phyloP scores from a whole-genome alignment of 2,888 invertebrate species.

The Epinotia brunnichana region DNA sequence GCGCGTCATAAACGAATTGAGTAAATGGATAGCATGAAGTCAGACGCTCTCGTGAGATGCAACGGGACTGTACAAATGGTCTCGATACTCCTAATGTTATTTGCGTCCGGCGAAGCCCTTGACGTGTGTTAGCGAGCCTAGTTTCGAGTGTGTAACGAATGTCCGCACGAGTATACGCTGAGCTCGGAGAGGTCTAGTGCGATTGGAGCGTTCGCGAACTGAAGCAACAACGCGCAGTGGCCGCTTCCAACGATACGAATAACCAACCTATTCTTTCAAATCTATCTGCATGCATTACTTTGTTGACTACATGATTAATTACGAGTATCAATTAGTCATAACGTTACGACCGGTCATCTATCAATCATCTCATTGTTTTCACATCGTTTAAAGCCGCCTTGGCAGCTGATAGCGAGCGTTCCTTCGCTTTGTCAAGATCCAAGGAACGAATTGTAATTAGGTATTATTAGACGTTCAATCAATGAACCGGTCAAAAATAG shows the following conservation, averaged over 20 bases:
- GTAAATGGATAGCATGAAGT: conserved; percentile 9
- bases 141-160: conserved; percentile 55
- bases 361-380: conserved; percentile 42
- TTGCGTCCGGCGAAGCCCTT: conserved; percentile 42
- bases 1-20: background rate
- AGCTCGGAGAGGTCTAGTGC: conserved; percentile 81
- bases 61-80: conserved; percentile 41
- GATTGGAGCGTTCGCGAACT: conserved; percentile 79
- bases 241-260: conserved; percentile 67
- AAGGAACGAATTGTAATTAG: conserved; percentile 35
- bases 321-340: conserved; percentile 28
- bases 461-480: conserved; percentile 43
- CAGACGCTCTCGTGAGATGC: conserved; percentile 44
- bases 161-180: conserved; percentile 67
- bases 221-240: conserved; percentile 70
- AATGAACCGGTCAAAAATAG: conserved; percentile 65
- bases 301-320: conserved; percentile 31
- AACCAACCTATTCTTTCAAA: conserved; percentile 65
- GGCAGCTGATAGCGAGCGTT: conserved; percentile 24
- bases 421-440: conserved; percentile 29
- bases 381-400: conserved; percentile 38
- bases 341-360: conserved; percentile 43
- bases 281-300: conserved; percentile 38
- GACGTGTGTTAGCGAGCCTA: conserved; percentile 59
- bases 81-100: conserved; percentile 30